Base-by-base conservation (phyloP, 2,888 invertebrate genomes). In the Horisme vitalbata region DNA sequence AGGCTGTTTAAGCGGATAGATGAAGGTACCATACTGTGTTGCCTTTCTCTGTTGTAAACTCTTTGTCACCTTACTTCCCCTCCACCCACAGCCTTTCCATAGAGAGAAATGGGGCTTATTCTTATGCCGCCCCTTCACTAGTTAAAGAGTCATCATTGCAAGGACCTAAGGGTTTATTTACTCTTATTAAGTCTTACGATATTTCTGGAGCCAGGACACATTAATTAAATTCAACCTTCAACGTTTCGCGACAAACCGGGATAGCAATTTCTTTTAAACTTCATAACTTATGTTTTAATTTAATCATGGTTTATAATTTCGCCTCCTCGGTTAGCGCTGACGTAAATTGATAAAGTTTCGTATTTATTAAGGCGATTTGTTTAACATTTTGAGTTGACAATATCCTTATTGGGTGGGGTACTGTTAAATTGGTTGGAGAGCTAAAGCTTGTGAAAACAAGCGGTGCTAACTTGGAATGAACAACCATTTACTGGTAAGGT, bases 231-330 rank as follows among this genome's bases (percentile, higher is more conserved):
- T 75, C 68, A 15, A 5, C 63, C 68, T 63, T 66, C 68, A 75
- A 79, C n/a, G 71, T 75, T 67, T 59, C 66, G 67, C 69, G 75
- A 76, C 74, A 71, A 68, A 69, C 70, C 68, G 61, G 67, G 78
- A 79, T 73, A 63, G 74, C 75, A 74, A 76, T 79, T 80, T 79
- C 80, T 83, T 85, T 77, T 79, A 74, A 82, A 81, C 75, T 83
- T 68, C 73, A 70, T 77, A 83, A 81, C 78, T 84, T 80, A 76
- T 71, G 75, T 81, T 82, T 83, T 75, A 84, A 84, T 84, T 83
- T 80, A 83, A 86, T 83, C 82, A 83, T 74, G 72, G 73, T 71
- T 81, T 81, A 83, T 82, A 80, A 83, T 79, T 80, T 72, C 70
- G 68, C 75, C 68, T 57, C 63, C 37, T 59, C 60, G 65, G 76